phyloP scores from a whole-genome alignment of 1,140 invertebrate species.

The Globodera rostochiensis region DNA sequence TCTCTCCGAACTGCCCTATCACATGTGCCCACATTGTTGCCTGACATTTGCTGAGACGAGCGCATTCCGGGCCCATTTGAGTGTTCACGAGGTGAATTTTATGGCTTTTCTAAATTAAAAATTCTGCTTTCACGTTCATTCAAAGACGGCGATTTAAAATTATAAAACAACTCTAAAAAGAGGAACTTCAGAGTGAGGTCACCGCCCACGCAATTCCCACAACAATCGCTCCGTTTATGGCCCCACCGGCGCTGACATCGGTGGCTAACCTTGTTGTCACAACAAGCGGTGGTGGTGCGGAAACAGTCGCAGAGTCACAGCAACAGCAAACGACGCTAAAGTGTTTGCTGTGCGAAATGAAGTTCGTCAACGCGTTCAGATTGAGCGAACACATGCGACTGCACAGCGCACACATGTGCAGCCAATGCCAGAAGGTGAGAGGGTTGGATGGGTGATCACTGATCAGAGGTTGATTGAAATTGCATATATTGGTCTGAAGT shows the following conservation, averaged over 20 bases:
- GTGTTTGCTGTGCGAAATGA: constrained; percentile 49
- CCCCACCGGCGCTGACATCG: not conserved
- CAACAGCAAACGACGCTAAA: constrained; percentile 23
- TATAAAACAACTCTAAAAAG: constrained; percentile 8
- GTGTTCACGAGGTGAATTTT: constrained; percentile 33
- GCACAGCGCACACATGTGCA: constrained; percentile 43
- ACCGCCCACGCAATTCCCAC: not conserved
- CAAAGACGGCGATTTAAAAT: too few relatives aligned
- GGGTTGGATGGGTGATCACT: too few relatives aligned
- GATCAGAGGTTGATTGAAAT: not conserved
- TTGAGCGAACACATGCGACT: constrained; percentile 46
- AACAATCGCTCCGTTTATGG: not conserved
- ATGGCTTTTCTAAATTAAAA: too few relatives aligned
- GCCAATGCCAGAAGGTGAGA: constrained; percentile 39
- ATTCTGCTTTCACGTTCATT: too few relatives aligned
- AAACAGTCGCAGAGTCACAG: not conserved
- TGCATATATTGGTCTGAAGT: not conserved
- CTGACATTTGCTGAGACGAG: constrained; percentile 51
- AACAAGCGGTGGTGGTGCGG: not conserved
- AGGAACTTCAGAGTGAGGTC: constrained; percentile 23
- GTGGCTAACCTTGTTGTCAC: not conserved
- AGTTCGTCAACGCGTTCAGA: constrained; percentile 42
- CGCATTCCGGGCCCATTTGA: constrained; percentile 42
- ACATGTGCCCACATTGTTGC: constrained; percentile 58
- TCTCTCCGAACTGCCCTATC: constrained; percentile 38